Percentiles rank a stretch among this genome's conserved stretches.
Conservation (phyloP, 2,113 vertebrate genomes). For the Oreotrochilus melanogaster region DNA sequence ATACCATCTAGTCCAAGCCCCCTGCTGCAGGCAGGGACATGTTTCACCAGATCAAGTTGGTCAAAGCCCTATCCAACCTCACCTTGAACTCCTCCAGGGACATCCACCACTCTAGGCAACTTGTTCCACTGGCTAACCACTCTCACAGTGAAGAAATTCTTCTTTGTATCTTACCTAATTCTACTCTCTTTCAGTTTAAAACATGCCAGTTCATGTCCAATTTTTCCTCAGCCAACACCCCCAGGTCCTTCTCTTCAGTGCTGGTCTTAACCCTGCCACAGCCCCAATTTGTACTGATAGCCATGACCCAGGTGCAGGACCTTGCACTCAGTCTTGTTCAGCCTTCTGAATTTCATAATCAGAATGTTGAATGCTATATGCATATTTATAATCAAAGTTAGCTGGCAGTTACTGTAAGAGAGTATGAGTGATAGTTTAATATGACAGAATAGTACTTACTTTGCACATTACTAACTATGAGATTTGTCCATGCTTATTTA, state of each 20-base stretch:
- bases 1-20: not conserved
- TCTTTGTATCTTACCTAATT: not conserved
- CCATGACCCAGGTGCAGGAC: not conserved
- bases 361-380: not conserved
- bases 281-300: not conserved
- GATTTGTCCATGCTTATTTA: not conserved
- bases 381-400: not conserved
- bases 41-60: not conserved
- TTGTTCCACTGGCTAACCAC: not conserved
- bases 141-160: not conserved
- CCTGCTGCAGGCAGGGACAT: not conserved
- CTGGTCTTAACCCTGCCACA: not conserved
- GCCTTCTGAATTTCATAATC: not conserved
- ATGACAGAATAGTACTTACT: not conserved
- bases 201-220: fast-evolving
- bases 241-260: fast-evolving
- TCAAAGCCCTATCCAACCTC: not conserved
- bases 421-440: not conserved
- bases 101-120: not conserved
- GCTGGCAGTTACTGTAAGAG: not conserved
- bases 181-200: not conserved
- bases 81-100: not conserved
- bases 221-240: not conserved
- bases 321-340: not conserved
- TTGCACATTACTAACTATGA: not conserved